Evolutionary conservation across 2,113 vertebrate genomes (phyloP).

Genomic region (Tringa solitaria): DNA sequence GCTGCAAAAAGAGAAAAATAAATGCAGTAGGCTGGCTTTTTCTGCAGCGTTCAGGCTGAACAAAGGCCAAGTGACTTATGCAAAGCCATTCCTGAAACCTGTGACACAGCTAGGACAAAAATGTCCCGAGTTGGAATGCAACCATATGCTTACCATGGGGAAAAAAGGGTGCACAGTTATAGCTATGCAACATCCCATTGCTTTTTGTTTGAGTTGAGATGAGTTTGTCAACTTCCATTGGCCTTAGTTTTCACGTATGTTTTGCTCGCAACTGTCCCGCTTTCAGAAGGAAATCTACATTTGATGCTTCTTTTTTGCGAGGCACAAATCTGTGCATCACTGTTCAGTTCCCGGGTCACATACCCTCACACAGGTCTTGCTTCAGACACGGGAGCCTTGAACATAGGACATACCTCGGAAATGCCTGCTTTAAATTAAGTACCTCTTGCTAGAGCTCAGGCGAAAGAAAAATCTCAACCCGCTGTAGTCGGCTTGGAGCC

Average conservation of each 20-base stretch:
- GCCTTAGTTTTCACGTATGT: background rate
- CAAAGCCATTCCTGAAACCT: constrained; percentile 33
- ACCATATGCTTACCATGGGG: background rate
- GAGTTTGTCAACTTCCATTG: background rate
- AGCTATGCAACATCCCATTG: background rate
- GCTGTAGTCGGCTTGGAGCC: background rate
- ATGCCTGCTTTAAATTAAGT: background rate
- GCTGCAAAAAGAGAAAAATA: constrained; percentile 21
- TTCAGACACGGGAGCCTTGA: background rate
- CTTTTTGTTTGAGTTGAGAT: background rate
- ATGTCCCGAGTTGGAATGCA: background rate
- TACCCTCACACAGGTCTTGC: background rate
- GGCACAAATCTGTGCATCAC: background rate
- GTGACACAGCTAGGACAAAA: constrained; percentile 36
- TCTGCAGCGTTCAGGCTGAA: background rate
- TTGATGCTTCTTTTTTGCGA: background rate
- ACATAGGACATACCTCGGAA: background rate
- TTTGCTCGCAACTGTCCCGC: background rate
- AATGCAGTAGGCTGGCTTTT: background rate
- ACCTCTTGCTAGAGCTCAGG: background rate
- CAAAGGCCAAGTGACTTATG: constrained; percentile 35
- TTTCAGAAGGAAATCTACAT: background rate
- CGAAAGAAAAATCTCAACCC: background rate
- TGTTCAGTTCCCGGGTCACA: background rate
- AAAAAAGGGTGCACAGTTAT: background rate